Evolutionary conservation across 2,797 vertebrate genomes (phyloP).

Genomic region (Tympanoctomys barrerae): DNA sequence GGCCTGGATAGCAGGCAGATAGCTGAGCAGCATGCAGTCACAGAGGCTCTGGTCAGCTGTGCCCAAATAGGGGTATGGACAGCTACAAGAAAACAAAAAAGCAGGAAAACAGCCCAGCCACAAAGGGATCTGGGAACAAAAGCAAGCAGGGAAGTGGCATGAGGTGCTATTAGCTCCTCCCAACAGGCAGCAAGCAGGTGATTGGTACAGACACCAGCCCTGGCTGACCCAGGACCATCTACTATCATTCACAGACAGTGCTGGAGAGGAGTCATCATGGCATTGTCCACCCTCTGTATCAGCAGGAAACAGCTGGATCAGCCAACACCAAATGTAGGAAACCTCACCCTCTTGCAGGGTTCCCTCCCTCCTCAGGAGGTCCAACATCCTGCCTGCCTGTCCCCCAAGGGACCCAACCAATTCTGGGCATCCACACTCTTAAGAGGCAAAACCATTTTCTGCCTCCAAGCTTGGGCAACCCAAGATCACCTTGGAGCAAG

Average conservation of each 20-base stretch:
- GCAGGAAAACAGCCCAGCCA: background rate
- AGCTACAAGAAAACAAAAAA: background rate
- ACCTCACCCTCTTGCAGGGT: conserved; percentile 15
- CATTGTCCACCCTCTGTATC: conserved; percentile 76
- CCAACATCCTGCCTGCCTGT: conserved; percentile 72
- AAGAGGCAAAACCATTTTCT: conserved; percentile 32
- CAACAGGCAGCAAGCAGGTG: background rate
- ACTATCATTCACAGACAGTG: conserved; percentile 30
- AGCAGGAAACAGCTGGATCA: conserved; percentile 80
- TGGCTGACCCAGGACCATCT: conserved; percentile 32
- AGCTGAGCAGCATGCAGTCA: conserved; percentile 45
- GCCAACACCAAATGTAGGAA: conserved; percentile 71
- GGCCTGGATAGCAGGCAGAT: background rate
- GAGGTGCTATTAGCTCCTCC: background rate
- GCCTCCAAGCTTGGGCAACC: background rate
- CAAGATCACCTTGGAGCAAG: background rate
- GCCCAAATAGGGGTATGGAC: background rate
- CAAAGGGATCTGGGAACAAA: background rate
- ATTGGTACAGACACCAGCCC: background rate
- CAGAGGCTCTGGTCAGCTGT: background rate
- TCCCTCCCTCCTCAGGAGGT: conserved; percentile 41
- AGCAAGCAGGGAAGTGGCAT: background rate
- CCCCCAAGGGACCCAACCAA: background rate
- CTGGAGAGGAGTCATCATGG: conserved; percentile 66
- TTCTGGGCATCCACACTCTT: background rate